These are phyloP conservation scores for Euphydryas editha DNA, from an alignment of 2,888 invertebrate genomes.

Conservation along the genomic window DNA sequence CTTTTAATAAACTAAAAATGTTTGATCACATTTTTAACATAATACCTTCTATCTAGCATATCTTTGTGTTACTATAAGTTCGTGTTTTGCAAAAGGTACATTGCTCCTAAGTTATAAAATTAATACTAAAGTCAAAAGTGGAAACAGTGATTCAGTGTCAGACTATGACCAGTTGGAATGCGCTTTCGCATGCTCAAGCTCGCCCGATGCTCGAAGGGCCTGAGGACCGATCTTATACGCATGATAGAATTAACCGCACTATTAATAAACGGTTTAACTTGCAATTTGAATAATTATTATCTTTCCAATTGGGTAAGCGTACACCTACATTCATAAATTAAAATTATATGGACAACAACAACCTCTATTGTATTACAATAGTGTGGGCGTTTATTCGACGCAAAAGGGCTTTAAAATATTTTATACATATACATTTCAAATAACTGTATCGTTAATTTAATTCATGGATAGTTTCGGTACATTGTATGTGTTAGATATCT, in stretches of 20 bases:
- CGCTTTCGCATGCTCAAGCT: conserved; percentile 48
- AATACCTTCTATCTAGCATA: not conserved
- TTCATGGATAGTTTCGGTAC: not conserved
- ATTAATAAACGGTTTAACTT: conserved; percentile 66
- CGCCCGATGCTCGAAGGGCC: conserved; percentile 48
- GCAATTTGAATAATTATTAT: conserved; percentile 70
- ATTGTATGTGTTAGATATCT: too few species aligned
- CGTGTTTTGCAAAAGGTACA: conserved; percentile 18
- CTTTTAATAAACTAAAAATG: not conserved
- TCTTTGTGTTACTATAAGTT: conserved; percentile 3
- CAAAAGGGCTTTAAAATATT: conserved; percentile 13
- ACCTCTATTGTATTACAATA: conserved; percentile 28
- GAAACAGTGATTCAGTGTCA: conserved; percentile 46
- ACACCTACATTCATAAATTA: conserved; percentile 50
- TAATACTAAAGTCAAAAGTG: conserved; percentile 50
- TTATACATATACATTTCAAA: not conserved
- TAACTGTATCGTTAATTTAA: not conserved
- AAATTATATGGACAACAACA: conserved; percentile 49
- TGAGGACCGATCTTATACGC: conserved; percentile 44
- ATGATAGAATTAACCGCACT: conserved; percentile 61
- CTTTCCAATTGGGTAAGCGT: conserved; percentile 56
- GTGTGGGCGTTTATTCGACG: conserved; percentile 19
- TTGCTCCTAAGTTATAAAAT: conserved; percentile 35
- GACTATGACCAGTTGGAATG: conserved; percentile 53
- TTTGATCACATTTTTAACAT: not conserved